Evolutionary conservation across 53 echinoderm and acorn worm species (phyloP).

Genomic region (Holothuria leucospilota): DNA sequence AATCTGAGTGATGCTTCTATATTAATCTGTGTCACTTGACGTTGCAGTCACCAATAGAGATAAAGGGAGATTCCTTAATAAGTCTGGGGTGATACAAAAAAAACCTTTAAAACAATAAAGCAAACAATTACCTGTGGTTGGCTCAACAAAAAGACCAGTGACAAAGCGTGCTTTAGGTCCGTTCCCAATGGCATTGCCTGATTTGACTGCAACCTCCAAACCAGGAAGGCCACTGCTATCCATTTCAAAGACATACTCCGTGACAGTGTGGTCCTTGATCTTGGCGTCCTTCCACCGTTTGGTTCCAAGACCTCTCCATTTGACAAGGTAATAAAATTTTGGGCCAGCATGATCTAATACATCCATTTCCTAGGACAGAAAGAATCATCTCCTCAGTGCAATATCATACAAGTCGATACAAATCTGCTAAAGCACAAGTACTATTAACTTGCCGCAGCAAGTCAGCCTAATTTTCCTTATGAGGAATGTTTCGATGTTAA

Average conservation of each 20-base stretch:
- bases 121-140: conserved; percentile 6
- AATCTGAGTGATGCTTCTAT: too few species aligned
- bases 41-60: too few species aligned
- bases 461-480: too few species aligned
- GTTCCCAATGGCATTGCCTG: conserved; percentile 49
- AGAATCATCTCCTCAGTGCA: too few species aligned
- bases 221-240: conserved; percentile 45
- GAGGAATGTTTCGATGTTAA: too few species aligned
- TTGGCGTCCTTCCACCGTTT: conserved; percentile 47
- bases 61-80: too few species aligned
- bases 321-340: conserved; percentile 59
- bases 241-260: conserved; percentile 41
- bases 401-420: too few species aligned
- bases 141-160: conserved; percentile 2
- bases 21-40: too few species aligned
- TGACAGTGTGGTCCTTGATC: conserved; percentile 16
- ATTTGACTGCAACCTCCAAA: conserved; percentile 50
- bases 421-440: too few species aligned
- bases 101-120: too few species aligned
- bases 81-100: too few species aligned
- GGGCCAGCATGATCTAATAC: conserved; percentile 63
- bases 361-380: conserved; percentile 10
- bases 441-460: too few species aligned
- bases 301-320: conserved; percentile 45
- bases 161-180: conserved; percentile 45